These are phyloP conservation scores for Telenomus remus DNA, from an alignment of 1,140 invertebrate genomes.

Conservation along the genomic window DNA sequence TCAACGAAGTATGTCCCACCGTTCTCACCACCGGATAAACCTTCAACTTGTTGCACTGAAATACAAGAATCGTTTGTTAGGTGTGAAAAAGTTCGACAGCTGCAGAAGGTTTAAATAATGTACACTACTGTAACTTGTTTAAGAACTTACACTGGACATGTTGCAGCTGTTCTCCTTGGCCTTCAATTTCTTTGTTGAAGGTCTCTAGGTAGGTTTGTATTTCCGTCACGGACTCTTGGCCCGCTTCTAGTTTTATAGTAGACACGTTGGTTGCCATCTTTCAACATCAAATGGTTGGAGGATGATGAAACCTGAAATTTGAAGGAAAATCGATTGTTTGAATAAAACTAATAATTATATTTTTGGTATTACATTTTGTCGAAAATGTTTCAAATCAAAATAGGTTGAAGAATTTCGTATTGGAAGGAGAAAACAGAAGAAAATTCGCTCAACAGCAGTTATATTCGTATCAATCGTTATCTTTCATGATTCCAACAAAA, in stretches of 20 bases:
- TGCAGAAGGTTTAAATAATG: too few species aligned
- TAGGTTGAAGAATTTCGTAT: too few species aligned
- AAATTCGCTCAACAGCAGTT: not conserved
- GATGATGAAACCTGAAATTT: too few species aligned
- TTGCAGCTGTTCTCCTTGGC: constrained; percentile 75
- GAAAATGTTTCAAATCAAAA: too few species aligned
- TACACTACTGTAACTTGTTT: not conserved
- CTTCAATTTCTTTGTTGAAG: constrained; percentile 90
- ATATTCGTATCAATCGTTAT: constrained; percentile 5
- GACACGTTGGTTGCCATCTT: constrained; percentile 71
- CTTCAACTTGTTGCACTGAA: constrained; percentile 75
- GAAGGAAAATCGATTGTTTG: too few species aligned
- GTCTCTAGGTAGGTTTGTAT: constrained; percentile 89
- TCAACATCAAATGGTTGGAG: constrained; percentile 29
- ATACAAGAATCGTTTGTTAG: constrained; percentile 3
- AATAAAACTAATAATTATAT: too few species aligned
- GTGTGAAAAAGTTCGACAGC: too few species aligned
- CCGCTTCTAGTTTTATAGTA: constrained; percentile 72
- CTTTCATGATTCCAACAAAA: constrained; percentile 3
- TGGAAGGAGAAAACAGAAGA: too few species aligned
- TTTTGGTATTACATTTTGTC: too few species aligned
- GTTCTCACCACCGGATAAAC: constrained; percentile 78
- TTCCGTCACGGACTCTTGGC: constrained; percentile 79
- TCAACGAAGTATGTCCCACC: constrained; percentile 85
- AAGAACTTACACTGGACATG: constrained; percentile 75